Percentiles rank a stretch among this genome's conserved stretches.
Evolutionary conservation across 2,888 invertebrate genomes (phyloP).

Genomic region (Serripes groenlandicus): DNA sequence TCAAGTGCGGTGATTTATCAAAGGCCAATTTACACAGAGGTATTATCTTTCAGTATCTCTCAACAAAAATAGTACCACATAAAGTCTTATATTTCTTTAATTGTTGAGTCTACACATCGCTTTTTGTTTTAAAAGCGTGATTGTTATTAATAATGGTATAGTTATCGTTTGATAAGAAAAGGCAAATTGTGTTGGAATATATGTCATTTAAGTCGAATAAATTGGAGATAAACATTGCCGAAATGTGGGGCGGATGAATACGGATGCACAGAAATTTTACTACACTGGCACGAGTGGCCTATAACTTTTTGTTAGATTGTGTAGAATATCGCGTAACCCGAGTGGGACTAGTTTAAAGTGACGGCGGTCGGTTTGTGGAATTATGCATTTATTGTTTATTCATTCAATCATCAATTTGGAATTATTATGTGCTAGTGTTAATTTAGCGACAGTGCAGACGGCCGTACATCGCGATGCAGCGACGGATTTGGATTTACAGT

Average conservation of each 20-base stretch:
- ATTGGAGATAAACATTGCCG: conserved; percentile 16
- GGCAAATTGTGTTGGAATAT: too few species aligned
- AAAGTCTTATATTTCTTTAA: neutral
- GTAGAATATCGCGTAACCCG: conserved; percentile 6
- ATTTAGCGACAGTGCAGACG: neutral
- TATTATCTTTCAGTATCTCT: conserved; percentile 14
- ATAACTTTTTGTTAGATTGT: conserved; percentile 18
- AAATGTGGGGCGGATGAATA: conserved; percentile 26
- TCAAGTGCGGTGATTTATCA: conserved; percentile 45
- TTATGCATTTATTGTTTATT: conserved; percentile 10
- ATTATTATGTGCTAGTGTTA: conserved; percentile 19
- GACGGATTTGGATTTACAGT: conserved; percentile 22
- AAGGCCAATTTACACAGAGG: conserved; percentile 23
- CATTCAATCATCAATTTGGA: neutral
- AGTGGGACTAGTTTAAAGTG: conserved; percentile 4
- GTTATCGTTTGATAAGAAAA: too few species aligned
- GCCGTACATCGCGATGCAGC: conserved; percentile 15
- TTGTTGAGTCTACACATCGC: too few species aligned
- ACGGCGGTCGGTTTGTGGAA: conserved; percentile 6
- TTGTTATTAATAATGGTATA: too few species aligned
- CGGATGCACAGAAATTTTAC: conserved; percentile 40
- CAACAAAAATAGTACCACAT: conserved; percentile 3
- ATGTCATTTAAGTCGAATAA: neutral
- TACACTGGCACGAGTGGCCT: conserved; percentile 36
- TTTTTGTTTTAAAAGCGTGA: too few species aligned